These are phyloP conservation scores for Adelosebastes latens DNA, from an alignment of 2,797 vertebrate species.

Conservation along the genomic window DNA sequence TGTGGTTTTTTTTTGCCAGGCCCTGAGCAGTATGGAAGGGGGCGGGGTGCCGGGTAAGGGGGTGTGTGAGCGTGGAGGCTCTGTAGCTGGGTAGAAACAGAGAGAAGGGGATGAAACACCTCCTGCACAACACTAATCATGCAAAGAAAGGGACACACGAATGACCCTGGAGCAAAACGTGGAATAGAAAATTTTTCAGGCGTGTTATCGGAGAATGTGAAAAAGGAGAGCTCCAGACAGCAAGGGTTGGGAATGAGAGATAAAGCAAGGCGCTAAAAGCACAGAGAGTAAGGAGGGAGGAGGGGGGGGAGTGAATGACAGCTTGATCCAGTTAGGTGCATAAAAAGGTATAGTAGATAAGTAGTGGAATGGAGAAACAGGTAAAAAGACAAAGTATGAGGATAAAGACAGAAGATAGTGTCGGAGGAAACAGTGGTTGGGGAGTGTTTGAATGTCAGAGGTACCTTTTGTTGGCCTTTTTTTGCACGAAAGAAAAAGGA, in stretches of 20 bases:
- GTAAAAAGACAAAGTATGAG: background rate
- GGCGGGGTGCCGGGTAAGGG: constrained; percentile 67
- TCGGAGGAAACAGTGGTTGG: background rate
- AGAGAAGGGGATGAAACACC: constrained; percentile 45
- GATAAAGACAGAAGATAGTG: background rate
- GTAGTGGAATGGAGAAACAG: background rate
- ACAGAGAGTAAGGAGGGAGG: background rate
- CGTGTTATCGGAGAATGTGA: constrained; percentile 23
- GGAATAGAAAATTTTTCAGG: constrained; percentile 23
- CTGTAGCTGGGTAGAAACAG: constrained; percentile 55
- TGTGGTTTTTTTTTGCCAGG: constrained; percentile 64
- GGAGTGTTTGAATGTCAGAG: constrained; percentile 28
- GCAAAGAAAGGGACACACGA: constrained; percentile 14
- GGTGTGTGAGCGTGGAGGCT: constrained; percentile 56
- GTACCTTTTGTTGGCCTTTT: constrained; percentile 28
- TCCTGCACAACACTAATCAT: constrained; percentile 17
- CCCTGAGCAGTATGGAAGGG: constrained; percentile 71
- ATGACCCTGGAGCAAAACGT: background rate
- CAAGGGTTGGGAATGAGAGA: constrained; percentile 19
- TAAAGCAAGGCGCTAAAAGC: background rate
- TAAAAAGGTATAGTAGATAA: constrained; percentile 1
- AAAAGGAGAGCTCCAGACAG: constrained; percentile 2
- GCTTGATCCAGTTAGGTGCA: constrained; percentile 9
- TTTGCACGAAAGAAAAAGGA: constrained; percentile 40
- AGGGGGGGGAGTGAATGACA: background rate